Evolutionary conservation across 92 coral and sea anemone species (phyloP), one percentile per base, ranked within the genome.

Genomic region (Plumapathes pennacea): DNA sequence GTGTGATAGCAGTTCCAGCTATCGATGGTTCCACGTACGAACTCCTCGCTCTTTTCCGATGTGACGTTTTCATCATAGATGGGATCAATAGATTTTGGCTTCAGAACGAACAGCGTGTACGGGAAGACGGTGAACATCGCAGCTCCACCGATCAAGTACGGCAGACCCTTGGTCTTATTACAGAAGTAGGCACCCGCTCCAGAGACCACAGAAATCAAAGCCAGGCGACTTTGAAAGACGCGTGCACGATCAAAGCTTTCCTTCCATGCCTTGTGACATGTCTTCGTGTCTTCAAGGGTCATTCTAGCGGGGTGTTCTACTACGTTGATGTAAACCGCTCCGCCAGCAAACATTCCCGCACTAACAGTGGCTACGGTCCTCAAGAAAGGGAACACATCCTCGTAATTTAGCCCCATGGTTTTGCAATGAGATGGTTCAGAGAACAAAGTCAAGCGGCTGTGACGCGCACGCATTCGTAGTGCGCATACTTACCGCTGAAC

Each of bases 301-400:
- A 86, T 82, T 1, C 95, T 70, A 2, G 95, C 81, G 0, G 89
- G 89, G 69, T 86, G 95, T 37, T 86, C 95, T 5, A 84, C 84
- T 0, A 77, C 43, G 57, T 86, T 86, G 72, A 86, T 50, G 22
- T 86, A 86, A 0, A 85, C 37, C 18, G 95, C 74, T 24, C 79
- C 83, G 1, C 95, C 95, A 43, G 68, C 82, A 49, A 86, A 86
- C 25, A 72, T 69, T 0, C 95, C 95, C 3, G 36, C 76, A 38
- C 82, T 63, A 12, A 84, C 82, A 4, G 89, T 82, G 1, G 89
- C 54, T 12, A 80, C 21, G 3, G 81, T 82, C 28, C 82, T 74
- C 6, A 86, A 79, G 41, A 66, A 40, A 5, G 83, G 69, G 20
- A 82, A 82, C 10, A 69, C 61, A 54, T 70, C 64, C 19, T 86